A percentile compares a stretch with the other conserved stretches of the same genome.
phyloP scores from a whole-genome alignment of 23 tunicate species.

The Trididemnum miniatum region DNA sequence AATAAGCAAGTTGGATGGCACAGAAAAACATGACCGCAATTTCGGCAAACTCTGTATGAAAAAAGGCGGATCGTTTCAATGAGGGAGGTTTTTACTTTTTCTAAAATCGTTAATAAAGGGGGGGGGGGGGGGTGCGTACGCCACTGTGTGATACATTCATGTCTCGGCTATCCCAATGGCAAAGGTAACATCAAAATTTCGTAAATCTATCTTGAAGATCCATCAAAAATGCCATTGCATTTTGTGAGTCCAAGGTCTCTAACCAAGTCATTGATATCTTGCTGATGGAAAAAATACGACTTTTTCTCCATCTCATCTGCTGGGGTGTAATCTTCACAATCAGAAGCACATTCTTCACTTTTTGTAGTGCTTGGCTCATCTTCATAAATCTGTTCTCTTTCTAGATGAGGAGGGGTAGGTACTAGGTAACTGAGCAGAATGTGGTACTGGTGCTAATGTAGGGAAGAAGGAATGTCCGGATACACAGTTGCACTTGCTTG shows the following conservation, averaged over 20 bases:
- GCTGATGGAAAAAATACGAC: slow-evolving; percentile 18
- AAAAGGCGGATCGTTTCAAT: too few species aligned
- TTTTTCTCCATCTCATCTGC: background rate
- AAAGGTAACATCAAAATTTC: too few species aligned
- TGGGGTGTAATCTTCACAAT: slow-evolving; percentile 13
- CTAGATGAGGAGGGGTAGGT: slow-evolving; percentile 18
- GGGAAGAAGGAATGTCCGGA: slow-evolving; percentile 31
- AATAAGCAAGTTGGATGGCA: too few species aligned
- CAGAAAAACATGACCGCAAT: too few species aligned
- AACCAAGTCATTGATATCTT: slow-evolving; percentile 39
- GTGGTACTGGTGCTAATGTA: slow-evolving; percentile 27
- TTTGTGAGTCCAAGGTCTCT: slow-evolving; percentile 28
- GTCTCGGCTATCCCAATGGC: slow-evolving; percentile 31
- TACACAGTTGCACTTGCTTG: slow-evolving; percentile 6
- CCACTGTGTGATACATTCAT: background rate
- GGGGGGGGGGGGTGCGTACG: too few species aligned
- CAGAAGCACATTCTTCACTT: slow-evolving; percentile 7
- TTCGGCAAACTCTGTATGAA: too few species aligned
- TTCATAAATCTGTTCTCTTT: slow-evolving; percentile 4
- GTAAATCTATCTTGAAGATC: too few species aligned
- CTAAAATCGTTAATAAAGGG: background rate
- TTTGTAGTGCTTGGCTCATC: too few species aligned
- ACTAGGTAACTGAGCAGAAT: slow-evolving; percentile 21
- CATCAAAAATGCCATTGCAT: slow-evolving; percentile 15
- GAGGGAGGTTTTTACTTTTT: background rate